A percentile compares a stretch with the other conserved stretches of the same genome.
Evolutionary conservation across 2,113 vertebrate species (phyloP).

Genomic region (Centropus bengalensis): DNA sequence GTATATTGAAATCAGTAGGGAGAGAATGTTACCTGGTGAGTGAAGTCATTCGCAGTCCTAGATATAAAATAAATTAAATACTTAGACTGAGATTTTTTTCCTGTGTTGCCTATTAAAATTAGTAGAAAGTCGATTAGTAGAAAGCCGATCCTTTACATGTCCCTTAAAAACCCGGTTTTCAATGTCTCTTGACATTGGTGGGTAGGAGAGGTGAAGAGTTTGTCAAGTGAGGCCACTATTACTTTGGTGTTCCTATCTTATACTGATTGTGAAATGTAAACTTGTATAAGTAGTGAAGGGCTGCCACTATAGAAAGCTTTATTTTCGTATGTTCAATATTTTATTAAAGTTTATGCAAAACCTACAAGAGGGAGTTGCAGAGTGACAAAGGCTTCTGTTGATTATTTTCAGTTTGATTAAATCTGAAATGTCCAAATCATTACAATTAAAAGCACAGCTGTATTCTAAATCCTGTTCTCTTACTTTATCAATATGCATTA

Average conservation of each 20-base stretch:
- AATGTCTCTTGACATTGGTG: background rate
- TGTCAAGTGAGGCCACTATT: background rate
- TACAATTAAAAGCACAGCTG: background rate
- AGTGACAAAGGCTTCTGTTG: background rate
- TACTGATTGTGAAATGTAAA: background rate
- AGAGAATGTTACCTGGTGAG: background rate
- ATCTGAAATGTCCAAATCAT: background rate
- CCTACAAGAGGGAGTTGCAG: background rate
- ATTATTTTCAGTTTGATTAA: background rate
- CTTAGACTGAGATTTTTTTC: background rate
- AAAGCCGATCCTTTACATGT: background rate
- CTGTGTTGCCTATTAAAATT: background rate
- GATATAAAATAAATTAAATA: background rate
- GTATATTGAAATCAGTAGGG: background rate
- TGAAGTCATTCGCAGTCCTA: background rate
- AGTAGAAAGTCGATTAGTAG: background rate
- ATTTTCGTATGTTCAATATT: background rate
- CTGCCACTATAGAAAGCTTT: background rate
- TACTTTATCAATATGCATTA: background rate
- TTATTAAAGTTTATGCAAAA: background rate
- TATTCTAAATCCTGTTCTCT: constrained; percentile 5
- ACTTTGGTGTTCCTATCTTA: background rate
- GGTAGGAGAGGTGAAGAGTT: background rate
- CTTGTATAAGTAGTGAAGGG: background rate
- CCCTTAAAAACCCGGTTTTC: background rate